These are phyloP conservation scores for Pachypanchax playfairii DNA, from an alignment of 2,113 vertebrate genomes.

Conservation along the genomic window DNA sequence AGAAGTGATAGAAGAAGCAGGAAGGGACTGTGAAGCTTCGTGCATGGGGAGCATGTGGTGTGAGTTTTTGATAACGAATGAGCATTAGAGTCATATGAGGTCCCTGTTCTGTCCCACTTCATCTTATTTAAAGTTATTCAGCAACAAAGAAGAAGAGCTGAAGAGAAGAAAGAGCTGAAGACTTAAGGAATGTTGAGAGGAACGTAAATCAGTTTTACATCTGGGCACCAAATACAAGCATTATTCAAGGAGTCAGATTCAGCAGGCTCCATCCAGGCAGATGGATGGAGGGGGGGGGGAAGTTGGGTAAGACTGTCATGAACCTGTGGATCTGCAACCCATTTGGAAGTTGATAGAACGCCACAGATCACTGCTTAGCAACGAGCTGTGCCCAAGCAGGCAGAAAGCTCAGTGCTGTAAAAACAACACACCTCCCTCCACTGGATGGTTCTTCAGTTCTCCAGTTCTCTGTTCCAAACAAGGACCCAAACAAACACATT, in stretches of 20 bases:
- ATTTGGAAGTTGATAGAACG: conserved; percentile 43
- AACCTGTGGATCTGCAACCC: conserved; percentile 45
- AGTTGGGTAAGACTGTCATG: conserved; percentile 35
- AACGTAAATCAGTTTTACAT: conserved; percentile 62
- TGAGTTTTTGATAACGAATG: conserved; percentile 3
- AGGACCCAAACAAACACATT: background rate
- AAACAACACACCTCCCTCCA: conserved; percentile 17
- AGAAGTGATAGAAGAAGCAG: background rate
- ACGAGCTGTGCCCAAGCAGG: conserved; percentile 16
- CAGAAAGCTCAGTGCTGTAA: conserved; percentile 28
- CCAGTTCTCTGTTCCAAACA: too few species aligned
- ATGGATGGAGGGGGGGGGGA: conserved; percentile 21
- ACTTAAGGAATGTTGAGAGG: conserved; percentile 31
- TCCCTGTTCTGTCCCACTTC: background rate
- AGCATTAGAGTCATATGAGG: background rate
- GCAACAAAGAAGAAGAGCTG: conserved; percentile 48
- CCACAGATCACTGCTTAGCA: conserved; percentile 38
- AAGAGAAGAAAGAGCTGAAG: conserved; percentile 31
- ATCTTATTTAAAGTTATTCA: conserved; percentile 43
- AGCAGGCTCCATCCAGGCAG: conserved; percentile 13
- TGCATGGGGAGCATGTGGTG: background rate
- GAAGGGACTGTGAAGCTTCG: background rate
- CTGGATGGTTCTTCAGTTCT: conserved; percentile 12
- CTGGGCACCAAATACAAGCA: conserved; percentile 46
- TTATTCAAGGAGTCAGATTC: conserved; percentile 29